Base-by-base conservation (phyloP, 1,140 invertebrate species). In the Helicoverpa zea region DNA sequence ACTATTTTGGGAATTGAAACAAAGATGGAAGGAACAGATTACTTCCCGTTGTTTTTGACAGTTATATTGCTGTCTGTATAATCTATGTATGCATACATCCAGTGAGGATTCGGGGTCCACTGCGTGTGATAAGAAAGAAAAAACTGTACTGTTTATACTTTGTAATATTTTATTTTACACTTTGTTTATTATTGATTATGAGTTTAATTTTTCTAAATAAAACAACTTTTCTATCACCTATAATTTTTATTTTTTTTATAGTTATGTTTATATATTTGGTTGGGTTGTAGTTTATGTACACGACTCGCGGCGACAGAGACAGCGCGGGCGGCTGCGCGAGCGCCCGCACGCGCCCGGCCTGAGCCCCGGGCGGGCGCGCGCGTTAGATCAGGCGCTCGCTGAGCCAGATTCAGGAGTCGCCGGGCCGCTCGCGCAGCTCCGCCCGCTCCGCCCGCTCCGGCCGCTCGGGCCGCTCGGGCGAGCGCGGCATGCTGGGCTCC, bases 401-500 rank as follows among this genome's bases (percentile, higher is more conserved):
- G 90, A 96, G 96, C 96, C 96, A 96, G 95, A 96, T 96, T 96
- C 96, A 96, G 94, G 91, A 90, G 89, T 92, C 92, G 75, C 94
- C 95, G 63, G 95, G 89, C 12, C 96, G 90, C 56, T 96, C 97
- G 96, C 97, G 35, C 88, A 94, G 96, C 2, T 74, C 88, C 63
- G 95, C 88, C 9, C 96, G 90, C 56, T 96, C 78, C 95, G 76
- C 95, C 93, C 84, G 96, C 94, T 83, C 96, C 95, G 54, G 82
- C 74, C 92, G 80, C 92, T 93, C 86, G 93, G 79, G 92, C 88
- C 29, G 92, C 88, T 77, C 74, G 94, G 97, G 96, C 7, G 97
- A 97, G 58, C 97, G 96, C 73, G 97, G 96, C 95, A 99, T 99
- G 80, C 97, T 97, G 80, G 98, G 98, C 96, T 98, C 98, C 81